These are phyloP conservation scores for Formica exsecta DNA, from an alignment of 1,140 invertebrate species.

Conservation along the genomic window DNA sequence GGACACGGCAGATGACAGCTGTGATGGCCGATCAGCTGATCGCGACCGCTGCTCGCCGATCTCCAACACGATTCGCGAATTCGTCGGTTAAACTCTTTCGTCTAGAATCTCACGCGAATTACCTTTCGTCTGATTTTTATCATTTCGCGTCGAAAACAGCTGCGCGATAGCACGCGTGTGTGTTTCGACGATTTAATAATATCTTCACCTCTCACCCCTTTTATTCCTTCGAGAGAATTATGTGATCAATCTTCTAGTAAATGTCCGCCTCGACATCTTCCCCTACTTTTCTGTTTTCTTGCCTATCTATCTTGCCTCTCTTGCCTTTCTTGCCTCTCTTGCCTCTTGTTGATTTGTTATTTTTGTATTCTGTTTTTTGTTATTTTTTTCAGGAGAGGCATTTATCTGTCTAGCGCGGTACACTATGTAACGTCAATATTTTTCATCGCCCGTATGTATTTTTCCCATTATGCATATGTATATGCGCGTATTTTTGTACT, in stretches of 20 bases:
- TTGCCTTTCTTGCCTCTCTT: no score
- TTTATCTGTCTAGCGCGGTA: not conserved
- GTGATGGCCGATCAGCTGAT: constrained; percentile 64
- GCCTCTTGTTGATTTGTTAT: not conserved
- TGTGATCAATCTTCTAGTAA: constrained; percentile 5
- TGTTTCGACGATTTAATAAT: not conserved
- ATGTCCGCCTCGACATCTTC: not conserved
- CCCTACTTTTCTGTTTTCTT: not conserved
- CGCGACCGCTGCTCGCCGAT: constrained; percentile 28
- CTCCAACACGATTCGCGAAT: not conserved
- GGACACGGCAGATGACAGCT: constrained; percentile 37
- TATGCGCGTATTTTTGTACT: not conserved
- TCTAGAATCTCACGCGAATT: not conserved
- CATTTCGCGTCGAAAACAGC: not conserved
- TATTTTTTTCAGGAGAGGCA: not conserved
- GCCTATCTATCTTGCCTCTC: no score
- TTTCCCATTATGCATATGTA: not conserved
- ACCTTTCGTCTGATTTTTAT: not conserved
- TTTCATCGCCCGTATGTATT: not conserved
- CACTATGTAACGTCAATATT: constrained; percentile 18
- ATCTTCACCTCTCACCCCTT: constrained; percentile 38
- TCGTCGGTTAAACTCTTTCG: no score
- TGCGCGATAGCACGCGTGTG: not conserved
- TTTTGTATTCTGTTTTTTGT: not conserved
- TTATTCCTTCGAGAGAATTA: not conserved